These are phyloP conservation scores for Apoda limacodes DNA, from an alignment of 2,888 invertebrate genomes.

Conservation along the genomic window DNA sequence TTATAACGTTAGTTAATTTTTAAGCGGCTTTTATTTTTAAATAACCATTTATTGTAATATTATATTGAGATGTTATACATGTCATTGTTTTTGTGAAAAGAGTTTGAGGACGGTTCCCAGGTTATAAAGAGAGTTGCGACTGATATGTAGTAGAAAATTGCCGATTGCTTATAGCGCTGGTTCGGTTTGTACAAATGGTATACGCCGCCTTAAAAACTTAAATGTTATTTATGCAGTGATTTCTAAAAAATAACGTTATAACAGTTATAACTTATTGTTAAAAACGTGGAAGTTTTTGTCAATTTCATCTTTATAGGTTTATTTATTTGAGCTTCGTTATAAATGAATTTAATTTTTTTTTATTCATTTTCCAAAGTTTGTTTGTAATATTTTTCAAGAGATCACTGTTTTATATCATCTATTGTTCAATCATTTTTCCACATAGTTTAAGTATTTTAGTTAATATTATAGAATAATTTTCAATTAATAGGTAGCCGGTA, in stretches of 20 bases:
- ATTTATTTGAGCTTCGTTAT: no score
- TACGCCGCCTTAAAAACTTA: slow-evolving; percentile 63
- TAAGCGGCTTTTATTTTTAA: slow-evolving; percentile 65
- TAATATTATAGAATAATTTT: slow-evolving; percentile 62
- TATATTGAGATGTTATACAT: slow-evolving; percentile 67
- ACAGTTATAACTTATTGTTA: no score
- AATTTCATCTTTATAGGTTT: no score
- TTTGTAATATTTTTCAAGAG: no score
- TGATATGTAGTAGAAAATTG: slow-evolving; percentile 60
- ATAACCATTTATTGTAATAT: slow-evolving; percentile 58
- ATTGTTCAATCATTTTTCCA: slow-evolving; percentile 68
- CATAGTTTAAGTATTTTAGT: slow-evolving; percentile 65
- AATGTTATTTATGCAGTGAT: slow-evolving; percentile 53
- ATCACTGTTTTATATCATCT: slow-evolving; percentile 62
- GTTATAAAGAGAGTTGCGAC: slow-evolving; percentile 60
- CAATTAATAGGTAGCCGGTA: slow-evolving; percentile 61
- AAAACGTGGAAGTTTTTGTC: no score
- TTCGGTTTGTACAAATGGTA: slow-evolving; percentile 65
- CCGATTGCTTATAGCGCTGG: slow-evolving; percentile 39
- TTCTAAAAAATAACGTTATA: no score
- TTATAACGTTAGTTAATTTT: slow-evolving; percentile 68
- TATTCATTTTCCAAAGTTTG: no score
- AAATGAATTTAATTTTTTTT: no score
- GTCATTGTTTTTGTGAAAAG: slow-evolving; percentile 66
- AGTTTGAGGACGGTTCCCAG: slow-evolving; percentile 54